Base-by-base conservation (phyloP, 2,797 vertebrate species). In the Sylvia borin region DNA sequence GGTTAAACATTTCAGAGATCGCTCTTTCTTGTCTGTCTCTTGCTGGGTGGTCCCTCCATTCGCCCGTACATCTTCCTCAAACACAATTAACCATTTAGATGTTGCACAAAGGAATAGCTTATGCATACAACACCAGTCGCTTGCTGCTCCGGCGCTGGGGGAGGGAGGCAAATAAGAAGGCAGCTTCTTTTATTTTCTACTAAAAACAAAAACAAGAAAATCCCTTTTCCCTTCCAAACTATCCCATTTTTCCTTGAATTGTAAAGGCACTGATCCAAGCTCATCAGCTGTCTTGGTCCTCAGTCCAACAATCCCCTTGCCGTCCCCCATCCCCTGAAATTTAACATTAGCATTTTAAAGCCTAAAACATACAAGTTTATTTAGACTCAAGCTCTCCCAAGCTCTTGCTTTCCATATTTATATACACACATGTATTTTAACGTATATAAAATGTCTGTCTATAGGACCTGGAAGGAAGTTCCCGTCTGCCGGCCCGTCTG, bases 41-140 rank as follows among this genome's bases (percentile, higher is more conserved):
- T 97, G 93, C 98, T 98, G 98, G 98, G 98, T 99, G 98, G 98
- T 98, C 89, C 94, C 93, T 93, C 92, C 92, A 94, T 91, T 92
- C 89, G 92, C 93, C 94, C 58, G 95, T 97, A 97, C 95, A 96
- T 90, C 93, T 97, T 97, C 96, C 95, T 97, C 96, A 97, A 96
- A 98, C 96, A 97, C 96, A 97, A 97, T 98, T 98, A 98, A 98
- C 97, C 97, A 97, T 97, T 98, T 98, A 98, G 96, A 97, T 86
- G 96, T 96, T 95, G 96, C 91, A 97, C 93, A 97, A 98, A 98
- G 96, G 95, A 96, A 92, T 97, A 95, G 97, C 95, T 98, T 97
- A 95, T 92, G 93, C 97, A 97, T 96, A 97, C 97, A 97, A 96
- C 96, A 97, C 96, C 97, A 97, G 91, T 96, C 95, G 88, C 89